These are phyloP conservation scores for Ormyrus labotus DNA, from an alignment of 2,888 invertebrate species.

Conservation along the genomic window DNA sequence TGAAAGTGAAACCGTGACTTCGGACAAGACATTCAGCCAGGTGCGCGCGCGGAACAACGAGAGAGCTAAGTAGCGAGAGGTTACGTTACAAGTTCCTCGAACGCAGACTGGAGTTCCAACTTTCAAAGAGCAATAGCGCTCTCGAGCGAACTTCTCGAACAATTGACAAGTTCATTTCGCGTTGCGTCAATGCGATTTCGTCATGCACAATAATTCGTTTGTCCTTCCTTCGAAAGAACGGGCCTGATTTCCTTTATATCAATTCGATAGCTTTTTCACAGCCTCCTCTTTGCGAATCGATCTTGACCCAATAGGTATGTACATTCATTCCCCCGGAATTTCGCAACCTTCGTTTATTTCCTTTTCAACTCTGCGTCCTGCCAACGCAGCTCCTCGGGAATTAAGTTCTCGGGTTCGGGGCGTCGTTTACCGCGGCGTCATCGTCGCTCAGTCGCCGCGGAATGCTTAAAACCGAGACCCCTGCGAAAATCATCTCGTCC, in stretches of 20 bases:
- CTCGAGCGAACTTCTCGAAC: slow-evolving; percentile 14
- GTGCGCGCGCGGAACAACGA: neutral
- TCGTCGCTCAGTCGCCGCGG: too few relatives aligned
- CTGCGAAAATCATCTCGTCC: too few relatives aligned
- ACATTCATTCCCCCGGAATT: too few relatives aligned
- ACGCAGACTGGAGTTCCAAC: neutral
- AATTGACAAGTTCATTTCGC: slow-evolving; percentile 43
- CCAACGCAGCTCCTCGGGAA: neutral
- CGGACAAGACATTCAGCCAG: slow-evolving; percentile 3
- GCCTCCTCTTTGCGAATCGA: too few relatives aligned
- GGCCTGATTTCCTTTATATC: neutral
- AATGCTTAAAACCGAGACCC: too few relatives aligned
- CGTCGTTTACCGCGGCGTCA: neutral
- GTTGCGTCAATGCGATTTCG: neutral
- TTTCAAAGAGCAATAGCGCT: slow-evolving; percentile 5
- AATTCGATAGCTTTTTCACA: too few relatives aligned
- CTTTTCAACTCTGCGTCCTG: neutral
- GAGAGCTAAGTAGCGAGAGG: slow-evolving; percentile 28
- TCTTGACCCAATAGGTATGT: too few relatives aligned
- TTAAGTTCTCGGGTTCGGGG: neutral
- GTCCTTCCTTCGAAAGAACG: neutral
- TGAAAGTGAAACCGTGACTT: slow-evolving; percentile 17
- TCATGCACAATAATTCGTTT: slow-evolving; percentile 11
- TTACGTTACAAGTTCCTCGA: slow-evolving; percentile 27
- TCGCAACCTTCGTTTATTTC: too few relatives aligned